phyloP scores from a whole-genome alignment of 1,140 invertebrate genomes.

The Heliconius melpomene region DNA sequence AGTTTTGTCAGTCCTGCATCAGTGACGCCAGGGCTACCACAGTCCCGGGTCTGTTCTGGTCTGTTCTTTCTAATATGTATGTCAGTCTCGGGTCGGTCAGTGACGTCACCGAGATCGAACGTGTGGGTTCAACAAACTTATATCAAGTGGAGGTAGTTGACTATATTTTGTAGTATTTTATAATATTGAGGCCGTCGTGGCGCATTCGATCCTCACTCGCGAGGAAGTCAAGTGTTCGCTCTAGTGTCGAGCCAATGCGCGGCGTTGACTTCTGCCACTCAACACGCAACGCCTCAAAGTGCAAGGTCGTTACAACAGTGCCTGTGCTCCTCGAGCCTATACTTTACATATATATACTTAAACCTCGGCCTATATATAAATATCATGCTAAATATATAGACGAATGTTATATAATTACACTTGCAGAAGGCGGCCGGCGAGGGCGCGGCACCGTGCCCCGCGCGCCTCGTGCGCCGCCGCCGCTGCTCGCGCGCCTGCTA shows the following conservation, averaged over 20 bases:
- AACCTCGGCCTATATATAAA: no score
- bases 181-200: no score
- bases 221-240: no score
- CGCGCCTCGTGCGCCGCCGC: slow-evolving; percentile 50
- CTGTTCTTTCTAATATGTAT: not conserved
- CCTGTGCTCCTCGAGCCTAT: no score
- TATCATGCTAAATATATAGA: no score
- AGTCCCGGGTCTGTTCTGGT: not conserved
- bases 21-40: no score
- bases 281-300: no score
- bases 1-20: not conserved
- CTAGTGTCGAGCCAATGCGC: no score
- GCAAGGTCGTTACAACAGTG: no score
- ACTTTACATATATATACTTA: no score
- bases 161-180: not conserved
- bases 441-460: slow-evolving; percentile 56
- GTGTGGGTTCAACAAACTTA: not conserved
- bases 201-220: no score
- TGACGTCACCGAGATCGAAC: not conserved
- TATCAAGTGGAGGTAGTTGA: not conserved
- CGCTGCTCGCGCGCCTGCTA: slow-evolving; percentile 61
- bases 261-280: no score
- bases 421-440: slow-evolving; percentile 52
- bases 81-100: not conserved
- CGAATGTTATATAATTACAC: not conserved